phyloP scores from a whole-genome alignment of 2,888 invertebrate genomes.

The Synanthedon myopaeformis region DNA sequence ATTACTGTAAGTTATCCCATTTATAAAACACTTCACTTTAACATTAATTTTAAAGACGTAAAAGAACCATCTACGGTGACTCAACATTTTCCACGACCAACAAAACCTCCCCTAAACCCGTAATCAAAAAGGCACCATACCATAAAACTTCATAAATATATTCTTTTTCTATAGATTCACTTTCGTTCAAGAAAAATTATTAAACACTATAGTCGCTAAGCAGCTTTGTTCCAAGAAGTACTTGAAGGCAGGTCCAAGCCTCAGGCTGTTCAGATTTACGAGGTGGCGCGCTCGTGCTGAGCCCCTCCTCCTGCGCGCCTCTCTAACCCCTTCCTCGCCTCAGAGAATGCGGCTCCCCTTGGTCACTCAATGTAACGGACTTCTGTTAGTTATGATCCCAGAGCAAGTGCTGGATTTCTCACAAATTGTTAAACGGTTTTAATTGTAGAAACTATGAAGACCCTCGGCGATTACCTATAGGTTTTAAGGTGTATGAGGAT shows the following conservation, averaged over 20 bases:
- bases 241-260: conserved; percentile 25
- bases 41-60: too few species aligned
- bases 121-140: too few species aligned
- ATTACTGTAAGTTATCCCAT: too few species aligned
- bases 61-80: too few species aligned
- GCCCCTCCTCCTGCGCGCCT: conserved; percentile 23
- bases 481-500: too few species aligned
- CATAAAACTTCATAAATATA: too few species aligned
- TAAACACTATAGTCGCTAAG: conserved; percentile 29
- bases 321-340: conserved; percentile 14
- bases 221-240: conserved; percentile 21
- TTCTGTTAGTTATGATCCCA: conserved; percentile 40
- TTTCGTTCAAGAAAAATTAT: conserved; percentile 34
- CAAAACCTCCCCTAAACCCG: too few species aligned
- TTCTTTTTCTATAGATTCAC: conserved; percentile 15
- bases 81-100: too few species aligned
- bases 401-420: conserved; percentile 24
- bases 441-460: conserved; percentile 22
- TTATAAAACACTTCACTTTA: too few species aligned
- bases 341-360: conserved; percentile 23
- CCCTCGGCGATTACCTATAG: too few species aligned
- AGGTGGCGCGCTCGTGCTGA: conserved; percentile 45
- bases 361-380: conserved; percentile 45
- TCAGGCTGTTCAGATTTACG: conserved; percentile 45
- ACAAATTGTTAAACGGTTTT: conserved; percentile 19